Evolutionary conservation across 2,797 vertebrate species (phyloP).

Genomic region (Notolabrus celidotus): DNA sequence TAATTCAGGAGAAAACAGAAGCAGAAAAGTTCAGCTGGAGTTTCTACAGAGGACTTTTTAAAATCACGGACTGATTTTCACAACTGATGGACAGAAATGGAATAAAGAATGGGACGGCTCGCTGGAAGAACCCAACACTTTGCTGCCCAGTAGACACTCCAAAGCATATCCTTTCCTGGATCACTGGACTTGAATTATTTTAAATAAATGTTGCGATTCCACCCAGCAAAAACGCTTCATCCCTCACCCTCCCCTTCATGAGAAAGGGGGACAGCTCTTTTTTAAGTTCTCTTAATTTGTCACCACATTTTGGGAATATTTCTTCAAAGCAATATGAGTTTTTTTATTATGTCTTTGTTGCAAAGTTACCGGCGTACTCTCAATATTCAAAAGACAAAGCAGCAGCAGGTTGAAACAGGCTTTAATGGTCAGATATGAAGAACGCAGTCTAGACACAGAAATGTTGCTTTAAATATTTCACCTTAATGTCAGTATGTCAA

Average conservation of each 20-base stretch:
- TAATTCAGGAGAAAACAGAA: constrained; percentile 64
- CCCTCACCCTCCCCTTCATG: constrained; percentile 47
- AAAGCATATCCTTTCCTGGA: constrained; percentile 65
- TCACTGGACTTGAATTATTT: constrained; percentile 62
- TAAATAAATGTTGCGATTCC: constrained; percentile 37
- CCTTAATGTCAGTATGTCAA: constrained; percentile 31
- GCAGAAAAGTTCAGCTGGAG: constrained; percentile 32
- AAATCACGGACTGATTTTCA: constrained; percentile 57
- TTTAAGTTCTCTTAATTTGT: constrained; percentile 51
- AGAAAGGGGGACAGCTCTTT: constrained; percentile 69
- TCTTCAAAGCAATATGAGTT: background rate
- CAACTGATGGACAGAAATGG: constrained; percentile 21
- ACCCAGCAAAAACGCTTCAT: constrained; percentile 54
- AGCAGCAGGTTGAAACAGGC: too few relatives aligned
- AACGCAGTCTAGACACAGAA: too few relatives aligned
- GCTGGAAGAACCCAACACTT: constrained; percentile 41
- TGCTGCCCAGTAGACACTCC: constrained; percentile 54
- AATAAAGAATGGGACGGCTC: constrained; percentile 34
- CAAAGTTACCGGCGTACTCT: too few relatives aligned
- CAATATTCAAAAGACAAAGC: too few relatives aligned
- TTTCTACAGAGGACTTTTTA: constrained; percentile 64
- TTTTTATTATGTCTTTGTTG: background rate
- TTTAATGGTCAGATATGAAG: too few relatives aligned
- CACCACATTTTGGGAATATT: constrained; percentile 7
- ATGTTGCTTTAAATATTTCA: constrained; percentile 18